These are phyloP conservation scores for Odobenus rosmarus DNA, from an alignment of 2,113 vertebrate genomes.

Conservation along the genomic window DNA sequence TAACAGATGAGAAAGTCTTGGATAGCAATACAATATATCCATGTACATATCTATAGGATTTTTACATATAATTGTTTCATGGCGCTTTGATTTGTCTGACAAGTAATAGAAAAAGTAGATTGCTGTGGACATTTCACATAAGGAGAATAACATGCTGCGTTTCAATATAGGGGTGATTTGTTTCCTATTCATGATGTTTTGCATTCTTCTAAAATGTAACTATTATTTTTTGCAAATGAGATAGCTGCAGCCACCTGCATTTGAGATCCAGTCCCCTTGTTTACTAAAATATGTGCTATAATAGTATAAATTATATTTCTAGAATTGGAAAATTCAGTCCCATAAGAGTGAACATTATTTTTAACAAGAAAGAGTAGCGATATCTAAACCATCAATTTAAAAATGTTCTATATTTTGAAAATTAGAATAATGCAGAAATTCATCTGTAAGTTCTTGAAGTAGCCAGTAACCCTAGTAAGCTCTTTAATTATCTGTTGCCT, in stretches of 20 bases:
- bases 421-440: background rate
- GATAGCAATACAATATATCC: background rate
- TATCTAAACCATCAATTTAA: background rate
- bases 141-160: background rate
- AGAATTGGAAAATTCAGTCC: background rate
- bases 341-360: background rate
- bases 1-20: background rate
- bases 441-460: background rate
- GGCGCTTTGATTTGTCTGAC: background rate
- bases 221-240: background rate
- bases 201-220: background rate
- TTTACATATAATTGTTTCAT: background rate
- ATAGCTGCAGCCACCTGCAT: background rate
- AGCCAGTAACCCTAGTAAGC: background rate
- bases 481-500: background rate
- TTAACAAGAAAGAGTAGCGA: background rate
- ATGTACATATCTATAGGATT: background rate
- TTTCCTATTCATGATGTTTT: background rate
- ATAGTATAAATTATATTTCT: background rate
- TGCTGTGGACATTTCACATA: background rate
- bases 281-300: background rate
- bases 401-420: background rate
- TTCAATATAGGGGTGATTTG: background rate
- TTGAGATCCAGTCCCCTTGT: background rate
- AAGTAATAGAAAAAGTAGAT: background rate